Conservation (phyloP, 2,797 vertebrate genomes). For the Siniperca undulata region DNA sequence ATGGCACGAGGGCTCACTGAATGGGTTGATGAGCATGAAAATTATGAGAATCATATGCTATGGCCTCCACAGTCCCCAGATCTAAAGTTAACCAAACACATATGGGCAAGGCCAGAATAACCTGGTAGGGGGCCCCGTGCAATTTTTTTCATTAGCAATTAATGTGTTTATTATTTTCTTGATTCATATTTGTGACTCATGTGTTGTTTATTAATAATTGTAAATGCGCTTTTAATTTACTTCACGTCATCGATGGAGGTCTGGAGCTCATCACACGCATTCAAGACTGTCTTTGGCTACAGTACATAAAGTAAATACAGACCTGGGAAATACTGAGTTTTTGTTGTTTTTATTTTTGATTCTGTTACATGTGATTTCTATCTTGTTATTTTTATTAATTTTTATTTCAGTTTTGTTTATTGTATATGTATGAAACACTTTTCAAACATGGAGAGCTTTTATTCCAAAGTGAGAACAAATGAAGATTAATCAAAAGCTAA, state of each 20-base stretch:
- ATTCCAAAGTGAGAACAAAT: neutral
- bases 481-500: conserved; percentile 1
- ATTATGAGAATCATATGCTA: neutral
- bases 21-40: neutral
- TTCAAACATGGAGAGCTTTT: neutral
- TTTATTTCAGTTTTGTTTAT: neutral
- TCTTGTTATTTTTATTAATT: neutral
- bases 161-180: neutral
- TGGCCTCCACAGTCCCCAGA: neutral
- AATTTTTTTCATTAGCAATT: conserved; percentile 3
- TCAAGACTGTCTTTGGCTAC: neutral
- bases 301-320: neutral
- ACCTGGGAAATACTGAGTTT: neutral
- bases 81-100: neutral
- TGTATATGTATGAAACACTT: neutral
- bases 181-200: neutral
- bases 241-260: neutral
- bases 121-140: neutral
- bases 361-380: neutral
- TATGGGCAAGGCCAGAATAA: neutral
- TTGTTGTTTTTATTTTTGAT: neutral
- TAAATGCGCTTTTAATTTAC: neutral
- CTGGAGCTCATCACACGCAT: neutral
- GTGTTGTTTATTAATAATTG: neutral
- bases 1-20: neutral